These are phyloP conservation scores for Panulirus ornatus DNA, from an alignment of 1,140 invertebrate species.

Conservation along the genomic window DNA sequence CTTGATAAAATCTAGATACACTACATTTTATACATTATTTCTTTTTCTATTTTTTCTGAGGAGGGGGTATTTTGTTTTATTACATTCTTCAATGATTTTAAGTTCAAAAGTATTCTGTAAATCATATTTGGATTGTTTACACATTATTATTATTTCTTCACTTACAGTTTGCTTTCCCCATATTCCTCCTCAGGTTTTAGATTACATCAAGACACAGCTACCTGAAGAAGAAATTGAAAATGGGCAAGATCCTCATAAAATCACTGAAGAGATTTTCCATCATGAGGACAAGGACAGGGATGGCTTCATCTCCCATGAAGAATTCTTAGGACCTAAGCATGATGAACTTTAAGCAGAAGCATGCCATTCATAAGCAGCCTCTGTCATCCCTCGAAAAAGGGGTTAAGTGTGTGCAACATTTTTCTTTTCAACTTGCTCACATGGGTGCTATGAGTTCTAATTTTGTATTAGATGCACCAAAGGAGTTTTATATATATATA, in stretches of 20 bases:
- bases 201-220: conserved; percentile 51
- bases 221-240: conserved; percentile 53
- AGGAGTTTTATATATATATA: too few relatives aligned
- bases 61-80: too few relatives aligned
- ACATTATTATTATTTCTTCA: too few relatives aligned
- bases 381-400: background rate
- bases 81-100: too few relatives aligned
- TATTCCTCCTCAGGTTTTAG: conserved; percentile 38
- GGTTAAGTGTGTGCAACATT: background rate
- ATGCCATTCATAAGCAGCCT: background rate
- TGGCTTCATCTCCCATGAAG: conserved; percentile 95
- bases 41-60: too few relatives aligned
- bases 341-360: conserved; percentile 89
- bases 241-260: conserved; percentile 82
- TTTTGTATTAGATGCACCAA: background rate
- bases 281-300: conserved; percentile 97
- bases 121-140: too few relatives aligned
- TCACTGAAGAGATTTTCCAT: conserved; percentile 97
- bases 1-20: too few relatives aligned
- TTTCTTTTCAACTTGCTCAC: background rate
- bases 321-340: conserved; percentile 97
- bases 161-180: background rate
- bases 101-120: too few relatives aligned
- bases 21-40: too few relatives aligned
- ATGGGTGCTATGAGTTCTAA: background rate